Evolutionary conservation across 2,797 vertebrate species (phyloP).

Genomic region (Phrynocephalus guinanensis): DNA sequence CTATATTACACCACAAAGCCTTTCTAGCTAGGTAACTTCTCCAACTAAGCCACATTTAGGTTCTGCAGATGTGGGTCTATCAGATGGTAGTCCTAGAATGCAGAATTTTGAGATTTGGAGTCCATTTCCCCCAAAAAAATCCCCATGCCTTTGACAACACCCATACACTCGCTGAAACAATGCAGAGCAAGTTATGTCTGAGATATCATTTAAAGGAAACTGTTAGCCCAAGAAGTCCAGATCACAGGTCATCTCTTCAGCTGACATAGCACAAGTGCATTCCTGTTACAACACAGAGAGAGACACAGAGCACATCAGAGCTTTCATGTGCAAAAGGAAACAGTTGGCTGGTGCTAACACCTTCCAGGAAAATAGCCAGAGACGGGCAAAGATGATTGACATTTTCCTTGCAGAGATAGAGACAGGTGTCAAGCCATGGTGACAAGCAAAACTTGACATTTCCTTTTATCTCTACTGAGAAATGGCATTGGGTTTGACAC

Average conservation of each 20-base stretch:
- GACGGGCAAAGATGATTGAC: neutral
- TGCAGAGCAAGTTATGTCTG: too few species aligned
- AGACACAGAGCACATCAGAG: neutral
- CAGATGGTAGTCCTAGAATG: too few species aligned
- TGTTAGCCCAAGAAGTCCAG: neutral
- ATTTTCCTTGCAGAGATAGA: constrained; percentile 37
- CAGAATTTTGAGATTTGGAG: too few species aligned
- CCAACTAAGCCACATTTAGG: too few species aligned
- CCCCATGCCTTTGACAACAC: too few species aligned
- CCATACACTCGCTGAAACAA: too few species aligned
- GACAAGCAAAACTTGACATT: constrained; percentile 37
- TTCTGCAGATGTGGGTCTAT: too few species aligned
- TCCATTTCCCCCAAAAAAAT: too few species aligned
- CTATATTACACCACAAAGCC: too few species aligned
- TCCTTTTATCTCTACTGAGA: constrained; percentile 32
- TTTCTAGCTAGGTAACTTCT: too few species aligned
- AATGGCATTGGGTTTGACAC: constrained; percentile 21
- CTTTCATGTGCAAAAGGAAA: constrained; percentile 10
- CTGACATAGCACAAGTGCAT: neutral
- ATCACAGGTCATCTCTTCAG: neutral
- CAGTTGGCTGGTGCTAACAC: neutral
- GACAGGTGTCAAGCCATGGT: neutral
- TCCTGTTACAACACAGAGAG: neutral
- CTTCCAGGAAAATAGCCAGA: neutral
- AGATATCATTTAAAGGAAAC: too few species aligned